Evolutionary conservation across 2,113 vertebrate species (phyloP).

Genomic region (Mystacornis crossleyi): DNA sequence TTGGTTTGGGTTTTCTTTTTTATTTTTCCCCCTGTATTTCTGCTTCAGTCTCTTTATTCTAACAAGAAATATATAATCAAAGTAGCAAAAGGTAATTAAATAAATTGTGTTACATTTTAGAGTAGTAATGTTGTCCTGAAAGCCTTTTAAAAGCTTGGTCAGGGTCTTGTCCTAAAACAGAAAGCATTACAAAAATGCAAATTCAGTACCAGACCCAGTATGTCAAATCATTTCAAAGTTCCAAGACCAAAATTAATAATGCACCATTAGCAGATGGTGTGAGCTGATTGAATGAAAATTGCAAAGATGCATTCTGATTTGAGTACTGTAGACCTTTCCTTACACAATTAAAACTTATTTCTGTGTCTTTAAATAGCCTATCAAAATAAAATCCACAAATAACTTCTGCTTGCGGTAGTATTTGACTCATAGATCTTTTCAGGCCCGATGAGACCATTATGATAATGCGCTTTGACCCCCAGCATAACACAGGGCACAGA

Average conservation of each 20-base stretch:
- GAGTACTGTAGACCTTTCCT: neutral
- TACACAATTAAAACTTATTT: neutral
- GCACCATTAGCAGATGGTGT: neutral
- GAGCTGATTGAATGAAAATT: neutral
- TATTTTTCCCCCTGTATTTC: rapidly evolving
- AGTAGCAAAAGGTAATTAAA: neutral
- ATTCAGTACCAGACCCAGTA: neutral
- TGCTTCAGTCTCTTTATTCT: neutral
- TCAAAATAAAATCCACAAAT: neutral
- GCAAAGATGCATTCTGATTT: neutral
- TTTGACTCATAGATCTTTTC: neutral
- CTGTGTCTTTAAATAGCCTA: neutral
- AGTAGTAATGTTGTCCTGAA: neutral
- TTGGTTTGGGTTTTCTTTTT: no score
- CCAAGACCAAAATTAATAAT: neutral
- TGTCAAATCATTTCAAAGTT: neutral
- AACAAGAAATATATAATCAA: neutral
- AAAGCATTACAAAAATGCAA: neutral
- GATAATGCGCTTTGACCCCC: neutral
- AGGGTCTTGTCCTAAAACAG: neutral
- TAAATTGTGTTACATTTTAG: neutral
- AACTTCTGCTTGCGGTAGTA: neutral
- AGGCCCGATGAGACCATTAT: neutral
- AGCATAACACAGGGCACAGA: neutral
- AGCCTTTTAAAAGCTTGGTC: neutral